Percentiles rank a stretch among this genome's conserved stretches.
Evolutionary conservation across 2,888 invertebrate species (phyloP).

Genomic region (Nephrotoma appendiculata): DNA sequence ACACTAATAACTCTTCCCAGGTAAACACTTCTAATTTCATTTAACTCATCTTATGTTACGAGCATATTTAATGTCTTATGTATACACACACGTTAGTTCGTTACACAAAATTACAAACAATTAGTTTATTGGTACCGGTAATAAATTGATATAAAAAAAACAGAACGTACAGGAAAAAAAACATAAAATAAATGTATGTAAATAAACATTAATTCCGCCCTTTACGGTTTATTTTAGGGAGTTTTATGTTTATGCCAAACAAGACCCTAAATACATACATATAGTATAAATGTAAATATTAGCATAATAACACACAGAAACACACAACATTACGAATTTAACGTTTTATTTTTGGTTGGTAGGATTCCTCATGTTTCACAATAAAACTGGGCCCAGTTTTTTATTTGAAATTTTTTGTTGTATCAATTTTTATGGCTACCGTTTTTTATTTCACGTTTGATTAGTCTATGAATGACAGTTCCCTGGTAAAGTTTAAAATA

Average conservation of each 20-base stretch:
- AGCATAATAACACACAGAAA: not conserved
- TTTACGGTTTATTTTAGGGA: not conserved
- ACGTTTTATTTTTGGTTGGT: not conserved
- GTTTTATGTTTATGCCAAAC: not conserved
- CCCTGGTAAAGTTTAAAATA: not conserved
- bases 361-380: not conserved
- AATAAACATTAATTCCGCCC: not conserved
- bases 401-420: not conserved
- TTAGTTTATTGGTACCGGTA: not conserved
- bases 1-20: not conserved
- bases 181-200: not conserved
- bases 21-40: not conserved
- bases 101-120: not conserved
- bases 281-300: not conserved
- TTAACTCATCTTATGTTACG: not conserved
- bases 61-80: not conserved
- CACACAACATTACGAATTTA: not conserved
- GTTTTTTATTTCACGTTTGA: not conserved
- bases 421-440: not conserved
- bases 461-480: not conserved
- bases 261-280: not conserved
- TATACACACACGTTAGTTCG: not conserved
- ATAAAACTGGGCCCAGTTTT: not conserved
- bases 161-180: not conserved
- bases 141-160: not conserved